These are phyloP conservation scores for Araneus ventricosus DNA, from an alignment of 1,140 invertebrate genomes.

Conservation along the genomic window DNA sequence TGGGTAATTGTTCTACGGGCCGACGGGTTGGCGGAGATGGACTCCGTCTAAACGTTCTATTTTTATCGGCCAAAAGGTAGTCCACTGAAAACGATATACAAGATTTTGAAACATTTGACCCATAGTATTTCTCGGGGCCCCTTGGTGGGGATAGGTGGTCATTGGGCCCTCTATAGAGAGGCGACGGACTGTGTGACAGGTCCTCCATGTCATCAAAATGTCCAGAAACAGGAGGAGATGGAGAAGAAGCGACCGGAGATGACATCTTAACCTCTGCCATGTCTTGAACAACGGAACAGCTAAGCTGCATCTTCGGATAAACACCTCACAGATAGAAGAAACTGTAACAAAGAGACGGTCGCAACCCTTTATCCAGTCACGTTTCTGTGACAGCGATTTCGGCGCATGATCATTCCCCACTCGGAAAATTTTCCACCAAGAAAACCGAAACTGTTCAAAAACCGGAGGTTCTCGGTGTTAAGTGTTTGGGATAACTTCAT, in stretches of 20 bases:
- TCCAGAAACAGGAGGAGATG: constrained; percentile 41
- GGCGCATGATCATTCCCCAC: background rate
- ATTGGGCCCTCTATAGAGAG: constrained; percentile 17
- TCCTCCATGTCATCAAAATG: constrained; percentile 56
- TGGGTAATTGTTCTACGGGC: constrained; percentile 39
- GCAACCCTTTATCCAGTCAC: background rate
- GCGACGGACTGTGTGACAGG: constrained; percentile 39
- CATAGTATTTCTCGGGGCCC: constrained; percentile 30
- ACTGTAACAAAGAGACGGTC: background rate
- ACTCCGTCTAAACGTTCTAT: constrained; percentile 26
- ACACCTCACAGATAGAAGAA: background rate
- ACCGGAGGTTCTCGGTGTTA: background rate
- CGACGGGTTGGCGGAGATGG: constrained; percentile 27
- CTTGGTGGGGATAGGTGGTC: constrained; percentile 12
- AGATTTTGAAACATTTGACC: constrained; percentile 30
- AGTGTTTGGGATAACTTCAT: background rate
- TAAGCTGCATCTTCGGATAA: constrained; percentile 49
- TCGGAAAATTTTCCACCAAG: background rate
- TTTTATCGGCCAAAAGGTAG: constrained; percentile 58
- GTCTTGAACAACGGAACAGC: constrained; percentile 55
- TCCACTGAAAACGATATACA: constrained; percentile 70
- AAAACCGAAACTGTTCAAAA: constrained; percentile 40
- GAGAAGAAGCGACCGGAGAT: constrained; percentile 51
- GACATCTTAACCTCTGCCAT: constrained; percentile 61
- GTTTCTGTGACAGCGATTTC: background rate